A percentile compares a stretch with the other conserved stretches of the same genome.
Evolutionary conservation across 2,113 vertebrate species (phyloP).

Genomic region (Myotis lucifugus): DNA sequence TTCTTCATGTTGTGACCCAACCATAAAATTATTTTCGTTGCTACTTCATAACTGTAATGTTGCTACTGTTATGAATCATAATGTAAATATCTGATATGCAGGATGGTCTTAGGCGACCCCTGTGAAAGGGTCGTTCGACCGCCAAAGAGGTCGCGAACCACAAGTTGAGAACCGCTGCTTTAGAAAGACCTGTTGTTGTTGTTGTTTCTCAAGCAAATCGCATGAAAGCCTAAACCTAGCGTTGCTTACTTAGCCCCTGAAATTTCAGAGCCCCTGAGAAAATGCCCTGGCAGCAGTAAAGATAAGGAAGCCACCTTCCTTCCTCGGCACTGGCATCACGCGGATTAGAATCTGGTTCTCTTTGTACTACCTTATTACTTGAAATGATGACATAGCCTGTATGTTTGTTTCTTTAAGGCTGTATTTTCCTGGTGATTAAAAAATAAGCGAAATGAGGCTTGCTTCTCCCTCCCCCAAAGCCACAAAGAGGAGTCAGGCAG

Average conservation of each 20-base stretch:
- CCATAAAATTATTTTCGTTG: too few species aligned
- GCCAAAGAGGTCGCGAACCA: too few species aligned
- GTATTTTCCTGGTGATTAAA: constrained; percentile 47
- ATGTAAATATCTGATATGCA: too few species aligned
- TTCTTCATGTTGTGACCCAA: too few species aligned
- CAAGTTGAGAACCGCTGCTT: neutral
- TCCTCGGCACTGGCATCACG: neutral
- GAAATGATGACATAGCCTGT: neutral
- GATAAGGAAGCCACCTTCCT: neutral
- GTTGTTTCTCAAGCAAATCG: neutral
- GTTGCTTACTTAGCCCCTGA: neutral
- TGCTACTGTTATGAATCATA: too few species aligned
- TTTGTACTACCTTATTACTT: neutral
- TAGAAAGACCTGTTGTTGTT: too few species aligned
- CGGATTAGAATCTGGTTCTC: neutral
- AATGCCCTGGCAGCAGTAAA: neutral
- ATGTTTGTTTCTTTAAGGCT: neutral
- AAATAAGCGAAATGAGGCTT: constrained; percentile 43
- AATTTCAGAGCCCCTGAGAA: neutral
- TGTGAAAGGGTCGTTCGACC: too few species aligned
- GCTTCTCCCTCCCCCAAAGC: neutral
- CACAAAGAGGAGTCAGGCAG: neutral
- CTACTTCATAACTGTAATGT: too few species aligned
- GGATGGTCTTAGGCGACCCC: too few species aligned
- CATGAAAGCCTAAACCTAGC: neutral